Evolutionary conservation across 1,140 invertebrate species (phyloP).

Genomic region (Neodiprion fabricii): DNA sequence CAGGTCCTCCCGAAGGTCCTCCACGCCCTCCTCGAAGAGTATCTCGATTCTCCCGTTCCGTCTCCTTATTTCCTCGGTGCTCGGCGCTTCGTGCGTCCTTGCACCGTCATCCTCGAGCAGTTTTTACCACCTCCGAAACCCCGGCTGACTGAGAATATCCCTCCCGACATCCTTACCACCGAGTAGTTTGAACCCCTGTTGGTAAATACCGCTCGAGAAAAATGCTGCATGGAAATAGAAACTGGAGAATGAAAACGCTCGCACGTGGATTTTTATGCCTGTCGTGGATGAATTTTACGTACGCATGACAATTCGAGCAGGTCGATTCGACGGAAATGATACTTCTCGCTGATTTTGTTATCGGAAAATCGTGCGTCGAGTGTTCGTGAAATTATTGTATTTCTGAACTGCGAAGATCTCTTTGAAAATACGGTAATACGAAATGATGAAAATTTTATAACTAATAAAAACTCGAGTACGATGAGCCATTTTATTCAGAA

Average conservation of each 20-base stretch:
- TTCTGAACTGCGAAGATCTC: neutral
- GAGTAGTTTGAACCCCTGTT: neutral
- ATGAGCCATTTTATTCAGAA: no score
- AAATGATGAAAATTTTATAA: no score
- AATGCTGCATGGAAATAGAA: neutral
- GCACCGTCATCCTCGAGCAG: neutral
- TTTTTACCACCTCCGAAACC: neutral
- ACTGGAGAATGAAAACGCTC: no score
- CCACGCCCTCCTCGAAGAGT: neutral
- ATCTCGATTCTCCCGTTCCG: neutral
- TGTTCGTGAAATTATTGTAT: neutral
- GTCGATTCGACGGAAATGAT: no score
- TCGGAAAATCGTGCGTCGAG: neutral
- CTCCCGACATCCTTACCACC: neutral
- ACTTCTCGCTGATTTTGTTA: no score
- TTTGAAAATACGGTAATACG: neutral
- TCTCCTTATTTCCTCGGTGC: neutral
- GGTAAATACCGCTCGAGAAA: neutral
- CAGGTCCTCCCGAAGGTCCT: slow-evolving; percentile 52
- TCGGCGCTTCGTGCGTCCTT: neutral
- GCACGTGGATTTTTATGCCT: no score
- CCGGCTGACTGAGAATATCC: slow-evolving; percentile 2
- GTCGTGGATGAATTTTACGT: no score
- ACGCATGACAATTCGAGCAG: no score
- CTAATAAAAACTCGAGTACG: no score